A percentile compares a stretch with the other conserved stretches of the same genome.
Evolutionary conservation across 1,140 invertebrate species (phyloP).

Genomic region (Rhagoletis zephyria): DNA sequence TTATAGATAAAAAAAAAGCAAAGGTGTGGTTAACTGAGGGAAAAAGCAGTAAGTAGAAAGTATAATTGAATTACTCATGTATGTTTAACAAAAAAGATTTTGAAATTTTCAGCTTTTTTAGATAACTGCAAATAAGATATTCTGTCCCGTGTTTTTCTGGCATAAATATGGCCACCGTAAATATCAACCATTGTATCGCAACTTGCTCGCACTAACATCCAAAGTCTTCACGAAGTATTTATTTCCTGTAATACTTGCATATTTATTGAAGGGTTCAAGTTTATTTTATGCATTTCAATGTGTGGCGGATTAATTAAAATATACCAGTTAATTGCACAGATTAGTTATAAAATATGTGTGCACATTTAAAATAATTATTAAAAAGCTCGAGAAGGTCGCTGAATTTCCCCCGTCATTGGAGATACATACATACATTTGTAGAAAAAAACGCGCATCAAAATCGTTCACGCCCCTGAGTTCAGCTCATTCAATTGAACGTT

Average conservation of each 20-base stretch:
- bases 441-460: not conserved
- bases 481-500: not conserved
- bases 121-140: too few relatives aligned
- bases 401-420: not conserved
- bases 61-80: too few relatives aligned
- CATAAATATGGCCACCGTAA: too few relatives aligned
- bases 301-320: slow-evolving; percentile 45
- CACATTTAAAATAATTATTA: not conserved
- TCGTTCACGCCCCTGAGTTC: not conserved
- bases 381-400: not conserved
- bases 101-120: too few relatives aligned
- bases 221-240: not conserved
- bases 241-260: not conserved
- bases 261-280: slow-evolving; percentile 23
- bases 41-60: too few relatives aligned
- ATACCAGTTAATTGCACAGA: slow-evolving; percentile 33
- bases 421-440: not conserved
- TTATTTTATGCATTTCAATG: not conserved
- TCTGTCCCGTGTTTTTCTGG: too few relatives aligned
- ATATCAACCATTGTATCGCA: too few relatives aligned
- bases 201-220: too few relatives aligned
- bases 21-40: too few relatives aligned
- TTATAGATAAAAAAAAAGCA: too few relatives aligned
- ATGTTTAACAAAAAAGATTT: too few relatives aligned
- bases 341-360: slow-evolving; percentile 21